These are phyloP conservation scores for Nymphalis io DNA, from an alignment of 1,140 invertebrate genomes.

Conservation along the genomic window DNA sequence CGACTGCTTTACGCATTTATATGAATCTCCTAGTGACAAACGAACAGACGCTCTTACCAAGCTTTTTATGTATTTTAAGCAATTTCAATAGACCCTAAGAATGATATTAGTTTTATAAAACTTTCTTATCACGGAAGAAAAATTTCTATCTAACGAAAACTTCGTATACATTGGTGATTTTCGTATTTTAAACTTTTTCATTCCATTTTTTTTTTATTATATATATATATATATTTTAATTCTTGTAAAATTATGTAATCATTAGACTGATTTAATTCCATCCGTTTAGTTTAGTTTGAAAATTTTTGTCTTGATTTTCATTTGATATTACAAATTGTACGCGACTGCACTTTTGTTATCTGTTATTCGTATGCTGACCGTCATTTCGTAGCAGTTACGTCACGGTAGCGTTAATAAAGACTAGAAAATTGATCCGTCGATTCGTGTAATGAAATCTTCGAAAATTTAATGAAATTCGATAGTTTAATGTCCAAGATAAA, in stretches of 20 bases:
- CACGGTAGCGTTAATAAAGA: no score
- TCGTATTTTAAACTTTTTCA: no score
- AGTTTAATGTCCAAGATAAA: no score
- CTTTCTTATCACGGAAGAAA: no score
- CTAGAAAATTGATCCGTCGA: no score
- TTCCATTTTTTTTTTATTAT: neutral
- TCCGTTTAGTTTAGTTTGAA: constrained; percentile 10
- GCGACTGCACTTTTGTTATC: neutral
- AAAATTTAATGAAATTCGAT: no score
- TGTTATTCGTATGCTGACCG: neutral
- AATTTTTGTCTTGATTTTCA: no score
- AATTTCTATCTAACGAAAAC: no score
- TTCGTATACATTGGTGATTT: no score
- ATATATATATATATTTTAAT: neutral
- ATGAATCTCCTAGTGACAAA: constrained; percentile 3
- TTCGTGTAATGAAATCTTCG: no score
- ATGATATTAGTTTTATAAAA: neutral
- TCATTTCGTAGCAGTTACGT: no score
- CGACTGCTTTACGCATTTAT: neutral
- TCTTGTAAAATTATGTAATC: neutral
- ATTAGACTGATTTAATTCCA: constrained; percentile 6
- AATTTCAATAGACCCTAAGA: neutral
- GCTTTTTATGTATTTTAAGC: constrained; percentile 8
- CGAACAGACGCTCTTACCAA: neutral
- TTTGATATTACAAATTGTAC: no score